phyloP scores from a whole-genome alignment of 2,113 vertebrate species.

The Dromaius novaehollandiae region DNA sequence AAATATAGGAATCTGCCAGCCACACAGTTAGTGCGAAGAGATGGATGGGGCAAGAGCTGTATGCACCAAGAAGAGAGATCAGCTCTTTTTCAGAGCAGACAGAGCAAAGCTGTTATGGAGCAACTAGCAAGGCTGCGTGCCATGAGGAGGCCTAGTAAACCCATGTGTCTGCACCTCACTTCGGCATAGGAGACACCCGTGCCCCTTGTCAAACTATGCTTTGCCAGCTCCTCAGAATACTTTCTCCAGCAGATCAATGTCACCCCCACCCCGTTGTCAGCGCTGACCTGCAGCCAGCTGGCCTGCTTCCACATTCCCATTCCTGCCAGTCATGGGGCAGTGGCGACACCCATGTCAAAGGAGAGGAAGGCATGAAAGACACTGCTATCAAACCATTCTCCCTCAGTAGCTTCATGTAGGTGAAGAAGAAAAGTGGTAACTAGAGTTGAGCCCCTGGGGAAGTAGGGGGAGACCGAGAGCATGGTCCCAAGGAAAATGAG shows the following conservation, averaged over 20 bases:
- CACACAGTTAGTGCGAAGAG: neutral
- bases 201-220: neutral
- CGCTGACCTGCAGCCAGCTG: neutral
- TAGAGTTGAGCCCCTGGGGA: neutral
- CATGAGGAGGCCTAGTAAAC: neutral
- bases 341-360: neutral
- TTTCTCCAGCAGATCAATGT: neutral
- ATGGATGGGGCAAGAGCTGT: neutral
- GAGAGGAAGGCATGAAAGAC: neutral
- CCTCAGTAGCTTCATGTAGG: neutral
- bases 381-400: fast-evolving
- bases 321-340: conserved; percentile 31
- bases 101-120: neutral
- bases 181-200: neutral
- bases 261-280: neutral
- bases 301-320: conserved; percentile 8
- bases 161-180: neutral
- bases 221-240: neutral
- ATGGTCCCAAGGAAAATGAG: neutral
- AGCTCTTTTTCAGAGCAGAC: neutral
- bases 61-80: neutral
- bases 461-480: neutral
- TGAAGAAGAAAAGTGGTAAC: fast-evolving
- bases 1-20: neutral
- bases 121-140: neutral